Evolutionary conservation across 2,797 vertebrate genomes (phyloP).

Genomic region (Centroberyx gerrardi): DNA sequence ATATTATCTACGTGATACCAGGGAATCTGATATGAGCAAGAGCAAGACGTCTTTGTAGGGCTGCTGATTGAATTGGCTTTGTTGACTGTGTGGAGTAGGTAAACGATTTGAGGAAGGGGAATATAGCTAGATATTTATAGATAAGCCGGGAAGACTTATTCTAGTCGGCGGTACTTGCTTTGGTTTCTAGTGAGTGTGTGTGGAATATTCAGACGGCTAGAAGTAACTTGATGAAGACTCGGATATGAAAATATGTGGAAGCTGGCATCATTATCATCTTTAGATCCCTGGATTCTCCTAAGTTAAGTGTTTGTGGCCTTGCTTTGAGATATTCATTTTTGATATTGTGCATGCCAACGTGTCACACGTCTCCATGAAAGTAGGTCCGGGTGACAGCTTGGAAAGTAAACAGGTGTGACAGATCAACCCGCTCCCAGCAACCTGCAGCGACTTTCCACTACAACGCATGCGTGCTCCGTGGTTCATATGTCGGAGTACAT

Average conservation of each 20-base stretch:
- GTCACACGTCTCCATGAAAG: constrained; percentile 50
- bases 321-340: neutral
- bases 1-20: constrained; percentile 2
- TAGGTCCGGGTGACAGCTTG: constrained; percentile 58
- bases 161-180: neutral
- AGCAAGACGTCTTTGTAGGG: neutral
- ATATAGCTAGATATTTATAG: neutral
- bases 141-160: neutral
- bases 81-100: constrained; percentile 7
- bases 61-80: neutral
- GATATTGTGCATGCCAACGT: constrained; percentile 47
- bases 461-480: neutral
- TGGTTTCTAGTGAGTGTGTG: neutral
- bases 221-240: neutral
- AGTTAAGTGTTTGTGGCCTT: neutral
- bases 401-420: constrained; percentile 70
- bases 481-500: neutral
- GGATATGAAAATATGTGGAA: neutral
- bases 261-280: neutral
- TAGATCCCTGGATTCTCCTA: neutral
- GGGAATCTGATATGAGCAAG: neutral
- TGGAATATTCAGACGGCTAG: neutral
- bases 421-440: constrained; percentile 15
- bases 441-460: constrained; percentile 23
- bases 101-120: constrained; percentile 1